Base-by-base conservation (phyloP, 2,113 vertebrate genomes). In the Scopus umbretta region DNA sequence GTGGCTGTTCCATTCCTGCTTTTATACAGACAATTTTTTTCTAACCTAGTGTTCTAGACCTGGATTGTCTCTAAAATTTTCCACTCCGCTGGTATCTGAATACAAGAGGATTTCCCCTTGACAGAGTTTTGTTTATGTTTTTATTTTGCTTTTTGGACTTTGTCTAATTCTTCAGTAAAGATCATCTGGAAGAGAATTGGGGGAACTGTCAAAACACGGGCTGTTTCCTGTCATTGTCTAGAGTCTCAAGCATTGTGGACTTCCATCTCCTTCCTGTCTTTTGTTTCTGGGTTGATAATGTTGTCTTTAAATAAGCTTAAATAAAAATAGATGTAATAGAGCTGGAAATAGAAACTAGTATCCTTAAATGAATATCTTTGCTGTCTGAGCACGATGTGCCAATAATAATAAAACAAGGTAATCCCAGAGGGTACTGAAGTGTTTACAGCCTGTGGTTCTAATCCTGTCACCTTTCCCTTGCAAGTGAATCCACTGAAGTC, bases 221-320 rank as follows among this genome's bases (percentile, higher is more conserved):
- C 83, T 6, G 2, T 88, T 95, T 96, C 95, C 97, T 53, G 30
- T 56, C 58, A 92, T 97, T 97, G 95, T 97, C 80, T 43, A 8
- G 68, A 79, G 36, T 65, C 79, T 90, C 38, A 61, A 36, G 73
- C 73, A 85, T 30, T 94, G 94, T 85, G 88, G 83, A 79, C 88
- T 95, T 95, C 90, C 73, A 90, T 87, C 73, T 94, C 94, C 96
- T 95, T 97, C 97, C 97, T 97, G 96, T 25, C 80, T 68, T 94
- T 97, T 96, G 92, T 96, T 95, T 88, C 80, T 87, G 83, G 65
- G 27, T 82, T 61, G 87, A 85, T 89, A 79, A 81, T 90, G 73
- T 79, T 91, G 68, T 49, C 80, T 96, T 96, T 92, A 95, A 93
- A 94, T 92, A 92, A 95, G 52, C 74, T 82, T 40, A 95, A 95